Percentiles rank a stretch among this genome's conserved stretches.
Conservation (phyloP, 2,797 vertebrate species). For the Florisuga fusca region DNA sequence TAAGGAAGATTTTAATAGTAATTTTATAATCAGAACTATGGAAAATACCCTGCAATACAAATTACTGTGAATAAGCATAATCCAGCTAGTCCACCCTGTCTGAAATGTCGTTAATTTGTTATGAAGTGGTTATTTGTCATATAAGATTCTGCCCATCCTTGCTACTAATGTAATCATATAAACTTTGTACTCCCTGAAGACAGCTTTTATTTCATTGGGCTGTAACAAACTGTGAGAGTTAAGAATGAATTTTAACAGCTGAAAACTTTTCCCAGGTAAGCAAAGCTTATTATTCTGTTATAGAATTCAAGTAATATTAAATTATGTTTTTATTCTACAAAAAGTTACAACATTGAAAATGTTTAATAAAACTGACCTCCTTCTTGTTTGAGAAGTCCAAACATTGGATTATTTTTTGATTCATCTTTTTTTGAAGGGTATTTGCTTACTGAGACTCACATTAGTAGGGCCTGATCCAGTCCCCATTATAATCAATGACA, state of each 20-base stretch:
- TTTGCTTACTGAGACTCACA: neutral
- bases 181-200: neutral
- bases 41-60: constrained; percentile 1
- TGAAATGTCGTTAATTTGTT: constrained; percentile 2
- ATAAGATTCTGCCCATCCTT: neutral
- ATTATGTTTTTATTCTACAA: neutral
- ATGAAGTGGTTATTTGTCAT: constrained; percentile 4
- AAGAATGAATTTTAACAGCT: neutral
- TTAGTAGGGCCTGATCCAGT: neutral
- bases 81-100: constrained; percentile 13
- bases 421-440: neutral
- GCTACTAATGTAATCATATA: neutral
- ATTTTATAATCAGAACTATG: constrained; percentile 3
- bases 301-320: neutral
- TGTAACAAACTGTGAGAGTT: neutral
- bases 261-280: neutral
- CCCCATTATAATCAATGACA: neutral
- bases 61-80: constrained; percentile 34
- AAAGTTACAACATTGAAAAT: neutral
- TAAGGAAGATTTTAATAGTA: constrained; percentile 7
- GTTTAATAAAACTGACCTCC: neutral
- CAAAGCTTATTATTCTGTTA: neutral
- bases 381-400: neutral
- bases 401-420: neutral
- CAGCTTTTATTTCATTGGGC: neutral